Evolutionary conservation across 2,797 vertebrate species (phyloP).

Genomic region (Centropyge bicolor): DNA sequence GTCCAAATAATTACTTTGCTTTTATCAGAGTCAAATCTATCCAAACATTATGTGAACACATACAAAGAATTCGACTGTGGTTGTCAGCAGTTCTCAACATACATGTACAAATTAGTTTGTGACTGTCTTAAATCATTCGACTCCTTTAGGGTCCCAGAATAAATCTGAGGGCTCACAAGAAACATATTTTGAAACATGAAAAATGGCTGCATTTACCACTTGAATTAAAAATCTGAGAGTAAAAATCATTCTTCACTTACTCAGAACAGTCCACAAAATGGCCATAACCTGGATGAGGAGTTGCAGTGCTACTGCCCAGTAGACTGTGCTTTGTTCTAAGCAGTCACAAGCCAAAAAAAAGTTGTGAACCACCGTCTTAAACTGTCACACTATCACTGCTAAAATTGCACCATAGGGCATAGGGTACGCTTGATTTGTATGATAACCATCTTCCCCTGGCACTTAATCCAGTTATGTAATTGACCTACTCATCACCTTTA

Average conservation of each 20-base stretch:
- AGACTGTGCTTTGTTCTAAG: conserved; percentile 5
- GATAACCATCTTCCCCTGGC: conserved; percentile 9
- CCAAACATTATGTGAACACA: background rate
- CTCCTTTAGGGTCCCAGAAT: background rate
- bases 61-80: background rate
- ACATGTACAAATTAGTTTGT: background rate
- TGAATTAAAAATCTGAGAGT: background rate
- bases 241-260: background rate
- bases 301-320: background rate
- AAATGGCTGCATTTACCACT: background rate
- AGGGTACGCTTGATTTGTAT: conserved; percentile 1
- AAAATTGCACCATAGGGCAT: conserved; percentile 11
- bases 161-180: background rate
- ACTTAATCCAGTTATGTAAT: conserved; percentile 24
- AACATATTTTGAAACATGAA: background rate
- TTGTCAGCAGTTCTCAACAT: background rate
- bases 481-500: conserved; percentile 12
- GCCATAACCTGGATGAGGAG: background rate
- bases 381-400: background rate
- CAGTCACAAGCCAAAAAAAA: background rate
- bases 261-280: background rate
- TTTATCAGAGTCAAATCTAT: conserved; percentile 7
- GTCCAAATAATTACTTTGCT: background rate
- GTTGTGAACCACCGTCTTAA: background rate
- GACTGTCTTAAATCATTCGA: background rate